Base-by-base conservation (phyloP, 2,888 invertebrate genomes). In the Dorcus hopei region DNA sequence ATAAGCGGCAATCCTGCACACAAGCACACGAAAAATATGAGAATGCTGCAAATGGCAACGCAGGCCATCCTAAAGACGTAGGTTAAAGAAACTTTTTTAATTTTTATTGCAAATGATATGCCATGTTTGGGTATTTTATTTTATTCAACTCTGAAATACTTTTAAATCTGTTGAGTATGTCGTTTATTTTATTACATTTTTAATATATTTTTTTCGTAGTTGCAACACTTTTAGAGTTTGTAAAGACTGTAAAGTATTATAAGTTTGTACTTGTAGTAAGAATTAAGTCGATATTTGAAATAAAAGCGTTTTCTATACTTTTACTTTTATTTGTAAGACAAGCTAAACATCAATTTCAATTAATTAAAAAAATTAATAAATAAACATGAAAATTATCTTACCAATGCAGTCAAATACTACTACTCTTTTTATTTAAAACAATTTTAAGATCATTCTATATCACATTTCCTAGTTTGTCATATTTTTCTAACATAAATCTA, bases 31-130 rank as follows among this genome's bases (percentile, higher is more conserved):
- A 80, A 86, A 3, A 84, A 83, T 66, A 84, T 91, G 78, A 84
- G 84, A 72, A 86, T 91, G 84, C 80, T 91, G 61, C 82, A 87
- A 51, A 87, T 91, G 88, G 90, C 89, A 41, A 82, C 85, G 0
- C 83, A 85, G 66, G 65, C 64, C 9, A 54, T 59, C 5, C 16
- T 59, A n/a, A 59, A 56, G 11, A 38, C 58, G 43, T 58, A 58
- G 52, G 50, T 40, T n/a, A 14, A 5, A n/a, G n/a, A 38, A 23
- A 11, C 39, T 4, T 45, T 47, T 11, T 14, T 47, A 6, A 6
- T 16, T 49, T 49, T 39, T 11, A 33, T 33, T 7, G 7, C 26
- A 33, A 33, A 33, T 33, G 26, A 33, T 33, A 33, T 6, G 26
- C 26, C 26, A 50, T 14, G 40, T 40, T 8, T 11, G 19, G 49